phyloP scores from a whole-genome alignment of 2,797 vertebrate species.

The Sphenopsis melanotis region DNA sequence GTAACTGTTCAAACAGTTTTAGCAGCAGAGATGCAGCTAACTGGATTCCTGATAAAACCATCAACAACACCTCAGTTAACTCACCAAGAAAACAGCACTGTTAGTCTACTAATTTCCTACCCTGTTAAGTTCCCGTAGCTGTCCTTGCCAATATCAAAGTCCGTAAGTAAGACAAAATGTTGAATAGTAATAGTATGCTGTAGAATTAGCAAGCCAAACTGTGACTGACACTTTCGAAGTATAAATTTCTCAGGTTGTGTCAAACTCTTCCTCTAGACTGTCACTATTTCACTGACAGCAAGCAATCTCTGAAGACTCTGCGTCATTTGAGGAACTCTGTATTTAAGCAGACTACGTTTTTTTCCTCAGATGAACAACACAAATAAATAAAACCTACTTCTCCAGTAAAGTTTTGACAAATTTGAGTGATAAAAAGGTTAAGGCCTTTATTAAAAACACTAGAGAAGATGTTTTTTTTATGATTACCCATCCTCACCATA shows the following conservation, averaged over 20 bases:
- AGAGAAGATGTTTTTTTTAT: not conserved
- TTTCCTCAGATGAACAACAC: not conserved
- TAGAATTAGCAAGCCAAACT: not conserved
- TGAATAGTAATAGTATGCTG: not conserved
- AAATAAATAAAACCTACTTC: not conserved
- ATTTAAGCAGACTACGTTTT: not conserved
- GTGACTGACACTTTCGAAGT: not conserved
- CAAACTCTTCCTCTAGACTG: not conserved
- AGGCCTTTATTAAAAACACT: not conserved
- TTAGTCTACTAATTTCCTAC: not conserved
- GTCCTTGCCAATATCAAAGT: not conserved
- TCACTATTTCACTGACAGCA: not conserved
- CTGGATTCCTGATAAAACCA: not conserved
- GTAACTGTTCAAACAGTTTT: not conserved
- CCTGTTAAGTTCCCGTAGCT: not conserved
- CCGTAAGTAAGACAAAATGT: not conserved
- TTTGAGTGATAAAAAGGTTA: not conserved
- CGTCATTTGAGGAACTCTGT: not conserved
- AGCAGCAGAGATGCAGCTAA: not conserved
- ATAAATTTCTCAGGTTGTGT: not conserved
- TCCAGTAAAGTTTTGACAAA: not conserved
- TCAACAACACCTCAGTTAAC: not conserved
- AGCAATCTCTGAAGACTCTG: not conserved
- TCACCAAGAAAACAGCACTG: not conserved
- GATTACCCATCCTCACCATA: conserved; percentile 82